Base-by-base conservation (phyloP, 2,113 vertebrate species). In the Tamias sibiricus region DNA sequence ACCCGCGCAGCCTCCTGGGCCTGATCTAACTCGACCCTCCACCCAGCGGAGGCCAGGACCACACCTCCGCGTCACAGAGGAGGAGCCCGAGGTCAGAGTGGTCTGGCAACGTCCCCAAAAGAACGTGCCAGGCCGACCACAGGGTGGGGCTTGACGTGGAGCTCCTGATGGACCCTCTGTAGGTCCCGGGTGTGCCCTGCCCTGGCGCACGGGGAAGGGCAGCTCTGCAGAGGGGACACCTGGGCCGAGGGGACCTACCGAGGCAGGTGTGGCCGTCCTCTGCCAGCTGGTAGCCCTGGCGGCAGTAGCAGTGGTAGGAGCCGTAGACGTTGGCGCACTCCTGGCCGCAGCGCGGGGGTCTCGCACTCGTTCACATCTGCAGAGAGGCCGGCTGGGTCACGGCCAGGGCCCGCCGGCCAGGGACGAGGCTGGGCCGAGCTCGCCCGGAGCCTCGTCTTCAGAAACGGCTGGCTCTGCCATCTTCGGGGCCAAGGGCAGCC, bases 241-340 rank as follows among this genome's bases (percentile, higher is more conserved):
- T 0, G 24, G 66, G 75, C 3, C 4, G 64, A 26, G 16, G 59
- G 22, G 16, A 0, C 95, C 95, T 92, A 99, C 99, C 99, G 99
- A 98, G 99, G 98, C 99, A 99, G 49, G 99, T 98, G 75, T 99
- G 99, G 3, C 99, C 99, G 0, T 99, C 99, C 92, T 99, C 99
- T 8, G 99, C 99, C 93, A 99, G 98, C 98, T 99, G 99, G 98
- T 99, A 99, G 14, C 99, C 99, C 95, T 99, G 99, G 86, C 99
- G 99, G 96, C 99, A 99, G 98, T 99, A 99, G 95, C 99, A 99
- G 97, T 99, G 99, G 95, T 99, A 99, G 62, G 99, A 99, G 68
- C 99, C 99, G 0, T 99, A 99, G 89, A 99, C 99, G 83, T 99
- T 99, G 97, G 99, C 99, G 16, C 99, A 99, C 87, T 99, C 99